Evolutionary conservation across 2,888 invertebrate genomes (phyloP), one percentile per base, ranked within the genome.

Genomic region (Timema podura): DNA sequence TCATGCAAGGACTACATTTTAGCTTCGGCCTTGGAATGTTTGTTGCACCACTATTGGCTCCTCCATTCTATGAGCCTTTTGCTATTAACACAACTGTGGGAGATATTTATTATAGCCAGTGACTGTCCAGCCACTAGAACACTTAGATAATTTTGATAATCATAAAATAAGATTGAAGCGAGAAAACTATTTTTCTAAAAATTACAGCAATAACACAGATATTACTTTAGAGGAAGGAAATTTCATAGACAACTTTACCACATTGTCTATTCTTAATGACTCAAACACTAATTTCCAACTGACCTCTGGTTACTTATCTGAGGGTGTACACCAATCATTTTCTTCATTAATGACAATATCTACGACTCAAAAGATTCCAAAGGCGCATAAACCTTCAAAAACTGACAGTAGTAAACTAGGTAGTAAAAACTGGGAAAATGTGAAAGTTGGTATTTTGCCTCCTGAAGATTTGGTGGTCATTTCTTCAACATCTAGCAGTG

Each of bases 1-100:
- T 80, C 74, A 79, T 83, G 77, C 83, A 83, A 76, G 78, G 80
- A 5, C 74, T 83, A 46, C 83, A 83, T 74, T 83, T 82, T 74
- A 78, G 80, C 16, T 82, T 82, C 76, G 82, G 82, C 10, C 74
- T 83, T 15, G 83, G 83, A 15, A 81, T 82, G 0, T 82, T 82
- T 71, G 75, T 83, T 48, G 81, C 83, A 7, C 83, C 83, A 7
- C 76, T 83, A 5, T 73, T 83, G 30, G 81, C 82, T 7, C 79
- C 78, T 59, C 82, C 82, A 15, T 83, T 83, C 73, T 76, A 81
- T n/a, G 72, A 74, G 65, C 68, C 70, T 30, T 30, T 30, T 30
- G 30, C 30, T 30, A 30, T 30, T 30, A 30, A 30, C 30, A 30
- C 30, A 30, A 30, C 30, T 30, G 30, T 30, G 30, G 30, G 30